Evolutionary conservation across 2,888 invertebrate genomes (phyloP).

Genomic region (Drosophila rellima): DNA sequence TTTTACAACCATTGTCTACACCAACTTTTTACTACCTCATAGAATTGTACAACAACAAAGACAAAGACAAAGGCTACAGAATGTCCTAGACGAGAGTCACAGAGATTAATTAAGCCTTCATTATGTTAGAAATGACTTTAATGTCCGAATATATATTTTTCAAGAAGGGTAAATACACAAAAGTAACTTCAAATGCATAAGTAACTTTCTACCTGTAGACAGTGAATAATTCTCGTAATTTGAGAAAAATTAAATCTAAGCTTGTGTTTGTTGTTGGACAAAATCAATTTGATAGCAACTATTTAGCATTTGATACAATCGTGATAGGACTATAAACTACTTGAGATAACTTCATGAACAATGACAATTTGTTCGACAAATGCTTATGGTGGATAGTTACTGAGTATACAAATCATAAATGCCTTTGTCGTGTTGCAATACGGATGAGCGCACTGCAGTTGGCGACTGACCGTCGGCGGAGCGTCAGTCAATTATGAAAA

Average conservation of each 20-base stretch:
- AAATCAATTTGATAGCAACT: neutral
- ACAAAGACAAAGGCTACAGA: neutral
- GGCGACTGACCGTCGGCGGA: constrained; percentile 35
- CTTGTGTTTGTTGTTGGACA: neutral
- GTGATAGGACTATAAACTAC: neutral
- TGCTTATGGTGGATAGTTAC: neutral
- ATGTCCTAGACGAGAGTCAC: neutral
- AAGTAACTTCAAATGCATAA: neutral
- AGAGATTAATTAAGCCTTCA: neutral
- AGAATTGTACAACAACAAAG: neutral
- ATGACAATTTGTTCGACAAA: neutral
- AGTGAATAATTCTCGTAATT: neutral
- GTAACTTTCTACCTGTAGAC: neutral
- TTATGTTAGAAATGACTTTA: neutral
- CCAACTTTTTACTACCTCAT: constrained; percentile 18
- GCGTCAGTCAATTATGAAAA: constrained; percentile 56
- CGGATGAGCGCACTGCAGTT: constrained; percentile 45
- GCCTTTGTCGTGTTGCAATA: constrained; percentile 46
- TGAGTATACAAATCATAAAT: constrained; percentile 33
- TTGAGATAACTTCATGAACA: constrained; percentile 1
- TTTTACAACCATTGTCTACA: constrained; percentile 54
- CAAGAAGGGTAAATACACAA: neutral
- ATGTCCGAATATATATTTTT: neutral
- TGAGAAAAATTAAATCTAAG: neutral
- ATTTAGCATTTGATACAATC: neutral